These are phyloP conservation scores for Eulemur albifrons DNA, from an alignment of 2,797 vertebrate species.

Conservation along the genomic window DNA sequence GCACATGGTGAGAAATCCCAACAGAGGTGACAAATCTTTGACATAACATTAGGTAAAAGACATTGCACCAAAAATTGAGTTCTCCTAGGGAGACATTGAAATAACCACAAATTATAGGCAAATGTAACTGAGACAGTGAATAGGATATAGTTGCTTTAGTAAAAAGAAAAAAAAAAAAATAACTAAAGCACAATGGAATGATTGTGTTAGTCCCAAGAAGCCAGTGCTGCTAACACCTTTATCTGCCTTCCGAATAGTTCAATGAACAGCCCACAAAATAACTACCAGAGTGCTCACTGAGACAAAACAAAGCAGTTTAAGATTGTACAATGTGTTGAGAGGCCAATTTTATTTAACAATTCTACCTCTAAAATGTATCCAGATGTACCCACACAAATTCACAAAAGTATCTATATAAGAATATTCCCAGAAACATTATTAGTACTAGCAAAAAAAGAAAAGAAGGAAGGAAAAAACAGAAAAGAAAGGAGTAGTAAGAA, in stretches of 20 bases:
- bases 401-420: neutral
- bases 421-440: neutral
- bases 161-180: neutral
- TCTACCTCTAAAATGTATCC: neutral
- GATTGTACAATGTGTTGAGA: neutral
- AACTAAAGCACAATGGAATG: neutral
- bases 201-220: neutral
- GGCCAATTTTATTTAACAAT: neutral
- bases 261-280: neutral
- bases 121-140: neutral
- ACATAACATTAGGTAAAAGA: neutral
- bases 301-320: neutral
- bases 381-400: neutral
- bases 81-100: neutral
- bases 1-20: neutral
- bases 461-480: neutral
- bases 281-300: neutral
- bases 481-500: neutral
- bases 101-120: neutral
- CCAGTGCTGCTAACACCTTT: neutral
- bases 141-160: neutral
- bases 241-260: neutral
- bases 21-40: neutral
- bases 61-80: neutral
- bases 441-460: neutral